Base-by-base conservation (phyloP, 2,113 vertebrate genomes). In the Salvelinus namaycush region DNA sequence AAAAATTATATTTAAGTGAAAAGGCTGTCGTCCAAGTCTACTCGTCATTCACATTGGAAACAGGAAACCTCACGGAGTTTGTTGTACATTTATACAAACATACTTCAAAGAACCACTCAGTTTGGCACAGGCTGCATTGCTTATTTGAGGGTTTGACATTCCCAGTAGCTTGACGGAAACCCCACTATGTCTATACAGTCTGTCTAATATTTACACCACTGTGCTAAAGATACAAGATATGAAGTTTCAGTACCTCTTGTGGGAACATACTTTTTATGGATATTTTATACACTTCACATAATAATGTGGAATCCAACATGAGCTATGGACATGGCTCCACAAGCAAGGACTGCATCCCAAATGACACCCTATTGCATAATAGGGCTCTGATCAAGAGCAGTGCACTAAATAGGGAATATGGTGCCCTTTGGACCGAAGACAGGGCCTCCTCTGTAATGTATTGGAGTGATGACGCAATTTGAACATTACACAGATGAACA, bases 401-500 rank as follows among this genome's bases (percentile, higher is more conserved):
- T 54, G 49, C 49, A 54, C 49, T 14, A 54, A 16, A 54, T 16
- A 51, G 13, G 49, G 49, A 51, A 51, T 4, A 16, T 54, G 49
- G 49, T 54, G 49, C 14, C 49, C 16, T 54, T 54, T 54, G 49
- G 49, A 16, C 49, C 3, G 16, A 54, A 16, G 12, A 54, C 49
- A 54, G 49, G 49, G 49, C 49, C 49, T 31, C 66, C 60, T 70
- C 26, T 26, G 68, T 59, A n/a, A 44, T 72, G 69, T n/a, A 3
- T 74, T 57, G 76, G 77, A 84, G 68, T 77, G 83, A 82, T 89
- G 85, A 86, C 68, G 57, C 83, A 81, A 87, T 88, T 86, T 88
- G 86, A 89, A 88, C 84, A 81, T 72, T 77, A 80, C 81, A 83
- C 85, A 84, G 81, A 86, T 82, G 83, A 84, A 80, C 77, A 77